These are phyloP conservation scores for Tanaodytes sp. DNA, from an alignment of 2,888 invertebrate species.

Conservation along the genomic window DNA sequence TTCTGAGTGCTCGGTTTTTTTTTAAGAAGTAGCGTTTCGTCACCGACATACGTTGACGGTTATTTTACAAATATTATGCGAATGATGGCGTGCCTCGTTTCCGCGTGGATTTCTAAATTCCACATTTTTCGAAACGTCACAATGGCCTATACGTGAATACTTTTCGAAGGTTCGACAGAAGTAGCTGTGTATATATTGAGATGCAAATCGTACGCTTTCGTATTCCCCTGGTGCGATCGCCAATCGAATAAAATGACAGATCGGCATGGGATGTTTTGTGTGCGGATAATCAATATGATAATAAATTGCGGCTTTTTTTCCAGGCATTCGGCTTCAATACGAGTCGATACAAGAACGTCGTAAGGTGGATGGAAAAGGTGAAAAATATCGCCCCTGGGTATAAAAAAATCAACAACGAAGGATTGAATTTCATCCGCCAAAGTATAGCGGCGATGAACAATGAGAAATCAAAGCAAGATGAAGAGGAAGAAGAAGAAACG, in stretches of 20 bases:
- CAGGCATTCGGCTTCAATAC: constrained; percentile 65
- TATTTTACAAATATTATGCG: constrained; percentile 11
- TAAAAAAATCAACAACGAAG: constrained; percentile 71
- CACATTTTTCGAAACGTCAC: constrained; percentile 25
- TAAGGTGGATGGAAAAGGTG: constrained; percentile 78
- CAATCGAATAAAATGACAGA: constrained; percentile 25
- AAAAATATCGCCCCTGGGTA: constrained; percentile 78
- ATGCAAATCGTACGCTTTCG: constrained; percentile 28
- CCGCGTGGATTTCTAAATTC: constrained; percentile 18
- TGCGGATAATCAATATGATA: constrained; percentile 37
- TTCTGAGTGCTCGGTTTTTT: too few species aligned
- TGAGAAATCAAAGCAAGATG: constrained; percentile 13
- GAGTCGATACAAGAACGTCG: constrained; percentile 79
- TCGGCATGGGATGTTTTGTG: constrained; percentile 29
- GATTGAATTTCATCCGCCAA: constrained; percentile 60
- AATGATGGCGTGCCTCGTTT: constrained; percentile 7
- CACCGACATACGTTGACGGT: neutral
- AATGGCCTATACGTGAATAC: constrained; percentile 25
- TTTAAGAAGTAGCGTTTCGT: too few species aligned
- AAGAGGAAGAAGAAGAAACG: constrained; percentile 3
- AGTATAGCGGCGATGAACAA: constrained; percentile 18
- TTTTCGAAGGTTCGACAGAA: constrained; percentile 23
- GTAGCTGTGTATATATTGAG: constrained; percentile 33
- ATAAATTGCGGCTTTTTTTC: constrained; percentile 46
- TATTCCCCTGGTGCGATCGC: constrained; percentile 27